Evolutionary conservation across 2,888 invertebrate genomes (phyloP), one percentile per base, ranked within the genome.

Genomic region (Tanypteryx hageni): DNA sequence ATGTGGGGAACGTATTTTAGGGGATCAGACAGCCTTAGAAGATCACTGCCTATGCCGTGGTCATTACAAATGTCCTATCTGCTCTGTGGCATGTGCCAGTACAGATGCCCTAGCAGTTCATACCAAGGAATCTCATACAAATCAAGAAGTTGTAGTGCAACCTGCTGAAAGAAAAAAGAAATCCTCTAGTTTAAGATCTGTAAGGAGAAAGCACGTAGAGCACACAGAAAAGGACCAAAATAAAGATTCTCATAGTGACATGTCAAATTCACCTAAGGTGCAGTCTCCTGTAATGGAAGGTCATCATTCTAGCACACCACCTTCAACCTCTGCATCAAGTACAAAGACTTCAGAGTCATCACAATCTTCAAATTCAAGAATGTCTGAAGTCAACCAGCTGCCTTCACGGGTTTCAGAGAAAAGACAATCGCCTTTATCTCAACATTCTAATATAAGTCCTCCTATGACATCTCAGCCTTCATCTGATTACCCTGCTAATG

Each of bases 81-180:
- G 89, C 44, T 89, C 68, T n/a, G 64, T 89, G 27, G 89, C 89
- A 18, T 89, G 89, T 89, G 89, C 89, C 18, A 89, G 89, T n/a
- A 44, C 89, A 13, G 89, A 64, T 89, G 31, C 89, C n/a, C 68
- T 89, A 8, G 89, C 89, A 14, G 64, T 89, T 44, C 89, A 89
- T 44, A 31, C 89, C 11, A 44, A 89, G n/a, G 89, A 89, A n/a
- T 44, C 44, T 27, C 85, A 86, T 27, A 57, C 85, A 10, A 68
- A 64, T 44, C 44, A 31, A 11, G 89, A 89, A 27, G 14, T 64
- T 44, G n/a, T 9, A 31, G 64, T 31, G 8, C 44, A 31, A 11
- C 31, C 56, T 9, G n/a, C 11, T 7, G 68, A 89, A 18, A 89
- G 64, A 44, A 89, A 89, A 16, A 86, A 86, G 59, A 86, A 31